Evolutionary conservation across 2,113 vertebrate species (phyloP), one percentile per base, ranked within the genome.

Genomic region (Mystacornis crossleyi): DNA sequence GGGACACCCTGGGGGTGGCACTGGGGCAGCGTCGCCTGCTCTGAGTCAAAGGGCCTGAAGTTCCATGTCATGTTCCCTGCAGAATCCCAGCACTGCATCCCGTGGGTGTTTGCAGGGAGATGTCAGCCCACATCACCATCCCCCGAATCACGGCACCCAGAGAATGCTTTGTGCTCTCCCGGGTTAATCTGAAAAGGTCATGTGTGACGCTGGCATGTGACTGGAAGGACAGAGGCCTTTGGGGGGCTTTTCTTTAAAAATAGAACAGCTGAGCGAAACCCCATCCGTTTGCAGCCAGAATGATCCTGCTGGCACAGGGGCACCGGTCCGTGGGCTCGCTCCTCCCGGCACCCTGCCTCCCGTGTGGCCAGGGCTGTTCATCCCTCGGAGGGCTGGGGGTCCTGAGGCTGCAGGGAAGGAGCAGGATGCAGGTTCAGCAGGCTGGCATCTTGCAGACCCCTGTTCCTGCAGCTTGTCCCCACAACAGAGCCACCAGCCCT

Each of bases 281-380:
- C 54, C 1, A 1, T 23, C 43, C 61, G 48, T 28, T 6, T 2
- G 20, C 12, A 17, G 48, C 47, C 25, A 10, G 51, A 19, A 3
- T 2, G 7, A 31, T 33, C 45, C 83, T 9, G 9, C 20, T 1
- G 18, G 12, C 2, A 1, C 40, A 4, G 2, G 0, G 1, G 4
- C 23, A 48, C 60, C 38, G 20, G 1, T 2, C 55, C 4, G 0
- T 4, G 48, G 34, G 58, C 18, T 28, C 1, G 4, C 16, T 36
- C 40, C 31, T 31, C 26, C 12, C 0, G 1, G 40, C 8, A 2
- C 18, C 0, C 18, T 14, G 66, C 47, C 1, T 8, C 4, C 4
- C 3, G 0, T 0, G 4, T 3, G 21, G 33, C 25, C 40, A 4
- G 57, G 18, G 81, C 17, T 64, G 48, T 10, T 9, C 69, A 1